These are phyloP conservation scores for Ammodytes dubius DNA, from an alignment of 2,113 vertebrate genomes.

Conservation along the genomic window DNA sequence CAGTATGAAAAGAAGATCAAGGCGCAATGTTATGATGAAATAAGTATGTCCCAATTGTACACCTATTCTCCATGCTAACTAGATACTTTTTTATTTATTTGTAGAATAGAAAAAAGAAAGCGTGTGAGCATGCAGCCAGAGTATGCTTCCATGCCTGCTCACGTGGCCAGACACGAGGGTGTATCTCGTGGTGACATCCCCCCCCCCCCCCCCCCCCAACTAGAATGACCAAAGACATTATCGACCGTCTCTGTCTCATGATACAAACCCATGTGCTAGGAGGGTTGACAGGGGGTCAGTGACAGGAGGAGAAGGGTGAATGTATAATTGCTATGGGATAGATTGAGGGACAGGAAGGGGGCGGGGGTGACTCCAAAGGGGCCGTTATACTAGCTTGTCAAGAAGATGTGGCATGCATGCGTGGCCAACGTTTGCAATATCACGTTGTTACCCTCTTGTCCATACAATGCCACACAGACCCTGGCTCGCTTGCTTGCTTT, in stretches of 20 bases:
- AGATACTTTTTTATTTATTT: too few species aligned
- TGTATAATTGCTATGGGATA: constrained; percentile 56
- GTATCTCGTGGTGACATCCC: constrained; percentile 47
- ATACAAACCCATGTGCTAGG: constrained; percentile 44
- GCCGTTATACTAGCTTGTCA: constrained; percentile 34
- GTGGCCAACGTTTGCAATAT: constrained; percentile 32
- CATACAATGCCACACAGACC: neutral
- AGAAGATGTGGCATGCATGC: constrained; percentile 4
- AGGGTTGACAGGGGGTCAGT: constrained; percentile 60
- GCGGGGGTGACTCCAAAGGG: constrained; percentile 45
- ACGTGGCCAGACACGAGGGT: constrained; percentile 30
- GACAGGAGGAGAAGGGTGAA: constrained; percentile 42
- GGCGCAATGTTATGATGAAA: too few species aligned
- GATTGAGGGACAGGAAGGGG: constrained; percentile 45
- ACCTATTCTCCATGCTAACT: too few species aligned
- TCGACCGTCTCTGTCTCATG: constrained; percentile 61
- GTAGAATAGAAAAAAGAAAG: too few species aligned
- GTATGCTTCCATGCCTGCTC: neutral
- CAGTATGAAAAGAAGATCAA: too few species aligned
- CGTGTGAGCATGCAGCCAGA: too few species aligned
- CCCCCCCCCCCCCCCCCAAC: neutral
- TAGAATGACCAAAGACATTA: constrained; percentile 64
- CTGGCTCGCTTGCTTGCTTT: neutral
- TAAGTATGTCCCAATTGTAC: too few species aligned
- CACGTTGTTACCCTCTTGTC: constrained; percentile 24